Conservation (phyloP, 2,797 vertebrate species). For the Diglossa cyanea region DNA sequence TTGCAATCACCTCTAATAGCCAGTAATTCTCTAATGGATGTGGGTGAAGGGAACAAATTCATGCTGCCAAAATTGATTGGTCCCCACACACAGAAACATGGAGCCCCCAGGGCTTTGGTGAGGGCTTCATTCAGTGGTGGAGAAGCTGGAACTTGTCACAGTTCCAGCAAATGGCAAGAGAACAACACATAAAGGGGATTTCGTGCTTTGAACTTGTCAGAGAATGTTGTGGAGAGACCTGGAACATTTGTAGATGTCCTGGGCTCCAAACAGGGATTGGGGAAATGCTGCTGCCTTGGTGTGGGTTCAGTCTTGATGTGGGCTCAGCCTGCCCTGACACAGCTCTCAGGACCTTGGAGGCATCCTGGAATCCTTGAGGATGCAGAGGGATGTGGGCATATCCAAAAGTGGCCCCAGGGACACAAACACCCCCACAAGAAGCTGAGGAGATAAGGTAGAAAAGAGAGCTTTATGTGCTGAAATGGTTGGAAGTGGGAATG, state of each 20-base stretch:
- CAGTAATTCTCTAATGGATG: neutral
- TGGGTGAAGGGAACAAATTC: neutral
- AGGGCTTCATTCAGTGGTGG: neutral
- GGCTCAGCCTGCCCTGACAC: neutral
- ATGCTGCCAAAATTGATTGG: neutral
- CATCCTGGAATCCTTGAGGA: neutral
- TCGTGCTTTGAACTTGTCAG: neutral
- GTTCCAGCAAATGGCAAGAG: neutral
- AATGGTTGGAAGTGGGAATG: neutral
- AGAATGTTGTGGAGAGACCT: neutral
- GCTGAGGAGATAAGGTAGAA: neutral
- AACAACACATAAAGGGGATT: neutral
- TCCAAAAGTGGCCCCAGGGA: neutral
- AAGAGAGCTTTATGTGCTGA: neutral
- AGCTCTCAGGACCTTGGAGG: neutral
- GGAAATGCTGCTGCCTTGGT: neutral
- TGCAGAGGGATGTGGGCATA: neutral
- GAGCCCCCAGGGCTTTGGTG: neutral
- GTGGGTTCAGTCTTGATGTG: neutral
- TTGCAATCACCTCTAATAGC: neutral
- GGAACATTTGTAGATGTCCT: neutral
- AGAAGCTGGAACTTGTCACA: neutral
- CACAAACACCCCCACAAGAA: neutral
- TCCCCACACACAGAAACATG: rapidly evolving
- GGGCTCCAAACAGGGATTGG: neutral